Percentiles rank a stretch among this genome's conserved stretches.
Evolutionary conservation across 2,113 vertebrate genomes (phyloP).

Genomic region (Halichoerus grypus): DNA sequence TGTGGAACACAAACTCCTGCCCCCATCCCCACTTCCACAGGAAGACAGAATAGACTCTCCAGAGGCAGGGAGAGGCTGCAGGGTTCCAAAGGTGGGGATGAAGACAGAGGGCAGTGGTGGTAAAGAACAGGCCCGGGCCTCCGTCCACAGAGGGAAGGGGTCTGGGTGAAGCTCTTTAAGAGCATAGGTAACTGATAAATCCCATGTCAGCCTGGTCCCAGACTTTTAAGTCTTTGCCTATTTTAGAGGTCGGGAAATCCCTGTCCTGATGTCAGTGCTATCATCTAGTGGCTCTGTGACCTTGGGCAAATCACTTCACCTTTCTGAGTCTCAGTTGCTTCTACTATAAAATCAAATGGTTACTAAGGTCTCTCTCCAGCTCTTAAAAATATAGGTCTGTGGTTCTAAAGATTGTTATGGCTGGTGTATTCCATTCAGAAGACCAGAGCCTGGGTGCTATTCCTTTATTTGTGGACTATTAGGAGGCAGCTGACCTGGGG

Average conservation of each 20-base stretch:
- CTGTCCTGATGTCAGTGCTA: not conserved
- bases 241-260: not conserved
- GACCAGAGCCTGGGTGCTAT: not conserved
- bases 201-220: not conserved
- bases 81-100: not conserved
- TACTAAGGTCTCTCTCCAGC: not conserved
- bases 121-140: not conserved
- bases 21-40: too few relatives aligned
- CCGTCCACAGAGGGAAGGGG: not conserved
- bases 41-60: not conserved
- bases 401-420: not conserved
- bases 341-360: not conserved
- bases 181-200: not conserved
- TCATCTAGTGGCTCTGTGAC: not conserved
- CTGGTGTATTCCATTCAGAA: not conserved
- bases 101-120: not conserved
- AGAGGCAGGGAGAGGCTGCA: not conserved
- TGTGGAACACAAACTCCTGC: not conserved
- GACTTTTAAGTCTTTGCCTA: not conserved
- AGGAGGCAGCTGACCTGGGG: not conserved
- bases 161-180: not conserved
- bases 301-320: not conserved
- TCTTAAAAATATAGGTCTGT: constrained; percentile 25
- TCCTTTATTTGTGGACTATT: not conserved
- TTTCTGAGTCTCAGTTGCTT: not conserved